Evolutionary conservation across 2,888 invertebrate species (phyloP).

Genomic region (Tinea pellionella): DNA sequence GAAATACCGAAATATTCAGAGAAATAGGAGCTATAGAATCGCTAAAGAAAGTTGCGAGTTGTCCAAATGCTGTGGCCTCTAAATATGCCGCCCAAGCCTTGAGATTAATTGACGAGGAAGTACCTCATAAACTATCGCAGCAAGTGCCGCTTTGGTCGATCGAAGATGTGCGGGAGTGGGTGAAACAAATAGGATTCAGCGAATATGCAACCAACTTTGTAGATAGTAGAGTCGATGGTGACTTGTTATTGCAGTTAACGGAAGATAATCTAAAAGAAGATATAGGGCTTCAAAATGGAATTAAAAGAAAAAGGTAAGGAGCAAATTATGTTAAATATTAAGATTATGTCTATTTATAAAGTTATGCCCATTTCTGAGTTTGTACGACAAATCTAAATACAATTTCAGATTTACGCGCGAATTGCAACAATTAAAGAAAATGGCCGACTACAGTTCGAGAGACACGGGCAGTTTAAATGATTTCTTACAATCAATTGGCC

Average conservation of each 20-base stretch:
- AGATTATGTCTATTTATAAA: too few relatives aligned
- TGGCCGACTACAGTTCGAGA: constrained; percentile 96
- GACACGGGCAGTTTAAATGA: constrained; percentile 92
- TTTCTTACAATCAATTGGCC: constrained; percentile 84
- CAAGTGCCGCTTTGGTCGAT: constrained; percentile 98
- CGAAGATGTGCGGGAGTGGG: constrained; percentile 97
- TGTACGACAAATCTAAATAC: too few relatives aligned
- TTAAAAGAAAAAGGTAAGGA: constrained; percentile 86
- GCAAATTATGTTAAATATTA: too few relatives aligned
- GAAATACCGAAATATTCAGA: constrained; percentile 89
- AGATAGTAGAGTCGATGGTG: constrained; percentile 95
- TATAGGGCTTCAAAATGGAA: constrained; percentile 93
- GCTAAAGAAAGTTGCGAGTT: constrained; percentile 95
- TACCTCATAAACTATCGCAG: constrained; percentile 97
- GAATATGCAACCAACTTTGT: constrained; percentile 86
- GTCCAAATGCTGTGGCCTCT: constrained; percentile 97
- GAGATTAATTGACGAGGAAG: constrained; percentile 93
- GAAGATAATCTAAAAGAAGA: constrained; percentile 94
- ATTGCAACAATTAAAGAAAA: constrained; percentile 90
- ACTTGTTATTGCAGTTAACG: constrained; percentile 89
- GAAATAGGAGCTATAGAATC: constrained; percentile 97
- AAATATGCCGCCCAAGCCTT: constrained; percentile 96
- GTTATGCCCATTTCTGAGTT: too few relatives aligned
- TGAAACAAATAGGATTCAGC: constrained; percentile 95
- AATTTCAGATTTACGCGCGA: constrained; percentile 85